phyloP scores from a whole-genome alignment of 2,797 vertebrate genomes.

The Mareca strepera region DNA sequence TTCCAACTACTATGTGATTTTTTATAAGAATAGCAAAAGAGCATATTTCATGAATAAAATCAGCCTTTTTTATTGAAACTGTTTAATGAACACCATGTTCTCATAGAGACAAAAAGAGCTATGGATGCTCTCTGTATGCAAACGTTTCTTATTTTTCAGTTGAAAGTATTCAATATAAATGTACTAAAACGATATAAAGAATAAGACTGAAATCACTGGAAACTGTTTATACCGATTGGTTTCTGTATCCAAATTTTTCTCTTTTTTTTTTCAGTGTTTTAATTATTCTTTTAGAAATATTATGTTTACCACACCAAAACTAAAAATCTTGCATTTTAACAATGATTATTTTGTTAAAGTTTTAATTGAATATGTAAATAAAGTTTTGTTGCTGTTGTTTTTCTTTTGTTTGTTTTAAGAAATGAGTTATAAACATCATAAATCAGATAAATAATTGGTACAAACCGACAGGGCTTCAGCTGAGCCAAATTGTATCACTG shows the following conservation, averaged over 20 bases:
- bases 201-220: neutral
- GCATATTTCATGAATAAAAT: neutral
- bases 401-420: neutral
- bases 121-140: accelerated
- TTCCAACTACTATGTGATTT: neutral
- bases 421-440: neutral
- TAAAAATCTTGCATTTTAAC: neutral
- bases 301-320: neutral
- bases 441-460: neutral
- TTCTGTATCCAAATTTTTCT: neutral
- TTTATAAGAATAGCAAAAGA: neutral
- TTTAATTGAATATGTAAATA: neutral
- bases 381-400: neutral
- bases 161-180: neutral
- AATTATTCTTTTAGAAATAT: neutral
- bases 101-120: neutral
- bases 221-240: neutral
- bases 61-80: neutral
- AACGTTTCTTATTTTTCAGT: neutral
- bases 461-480: neutral
- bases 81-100: neutral
- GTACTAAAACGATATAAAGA: neutral
- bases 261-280: neutral
- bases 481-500: neutral
- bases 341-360: neutral